Conservation (phyloP, 2,113 vertebrate species). For the Ascaphus truei region DNA sequence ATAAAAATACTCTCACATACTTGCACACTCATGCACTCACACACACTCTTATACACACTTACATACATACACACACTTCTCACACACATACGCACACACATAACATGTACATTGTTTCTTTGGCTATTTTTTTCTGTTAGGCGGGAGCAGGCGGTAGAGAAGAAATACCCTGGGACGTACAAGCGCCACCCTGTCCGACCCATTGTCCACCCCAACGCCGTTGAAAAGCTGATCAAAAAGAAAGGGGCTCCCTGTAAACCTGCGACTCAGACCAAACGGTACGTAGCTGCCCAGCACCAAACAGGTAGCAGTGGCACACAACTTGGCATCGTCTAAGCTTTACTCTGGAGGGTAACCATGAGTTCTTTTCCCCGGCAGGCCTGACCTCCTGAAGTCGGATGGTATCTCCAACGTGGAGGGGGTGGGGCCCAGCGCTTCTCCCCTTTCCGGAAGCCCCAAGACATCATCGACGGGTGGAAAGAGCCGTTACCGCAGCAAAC, state of each 20-base stretch:
- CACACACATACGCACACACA: too few species aligned
- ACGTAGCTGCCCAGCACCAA: conserved; percentile 25
- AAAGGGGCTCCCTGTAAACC: conserved; percentile 84
- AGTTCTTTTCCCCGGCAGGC: conserved; percentile 59
- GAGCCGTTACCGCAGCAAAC: conserved; percentile 87
- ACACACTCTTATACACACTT: too few species aligned
- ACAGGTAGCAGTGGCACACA: too few species aligned
- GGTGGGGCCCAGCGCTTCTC: conserved; percentile 69
- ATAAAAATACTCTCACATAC: too few species aligned
- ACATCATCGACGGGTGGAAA: conserved; percentile 81
- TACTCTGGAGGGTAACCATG: neutral
- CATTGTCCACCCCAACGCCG: conserved; percentile 88
- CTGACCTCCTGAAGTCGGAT: conserved; percentile 88
- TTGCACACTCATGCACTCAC: too few species aligned
- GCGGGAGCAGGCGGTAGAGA: conserved; percentile 94
- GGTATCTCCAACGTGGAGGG: conserved; percentile 82
- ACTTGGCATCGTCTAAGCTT: too few species aligned
- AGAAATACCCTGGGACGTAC: conserved; percentile 92
- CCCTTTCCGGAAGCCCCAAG: conserved; percentile 87
- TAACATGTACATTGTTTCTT: too few species aligned
- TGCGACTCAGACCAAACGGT: conserved; percentile 83
- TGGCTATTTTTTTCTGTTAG: conserved; percentile 50
- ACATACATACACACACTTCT: too few species aligned
- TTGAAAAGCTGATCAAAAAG: conserved; percentile 95
- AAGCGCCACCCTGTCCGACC: conserved; percentile 91